Conservation (phyloP, 2,888 invertebrate species). For the Hyppa rectilinea region DNA sequence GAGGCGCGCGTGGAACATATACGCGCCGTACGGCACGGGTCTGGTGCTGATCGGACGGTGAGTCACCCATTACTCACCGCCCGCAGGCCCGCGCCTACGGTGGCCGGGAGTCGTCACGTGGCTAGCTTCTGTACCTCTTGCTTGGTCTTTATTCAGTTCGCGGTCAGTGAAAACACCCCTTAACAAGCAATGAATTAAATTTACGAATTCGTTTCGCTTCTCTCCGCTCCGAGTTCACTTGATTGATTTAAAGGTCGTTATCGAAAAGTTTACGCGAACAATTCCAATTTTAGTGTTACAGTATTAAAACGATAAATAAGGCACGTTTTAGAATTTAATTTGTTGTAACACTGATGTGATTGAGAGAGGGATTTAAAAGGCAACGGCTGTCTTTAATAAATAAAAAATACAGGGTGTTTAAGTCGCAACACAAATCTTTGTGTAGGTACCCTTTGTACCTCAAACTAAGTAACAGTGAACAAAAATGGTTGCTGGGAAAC, state of each 20-base stretch:
- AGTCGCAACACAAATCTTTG: too few relatives aligned
- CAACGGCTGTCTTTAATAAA: not conserved
- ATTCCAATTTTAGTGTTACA: slow-evolving; percentile 60
- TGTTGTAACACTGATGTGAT: slow-evolving; percentile 35
- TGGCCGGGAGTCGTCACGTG: too few relatives aligned
- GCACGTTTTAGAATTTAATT: slow-evolving; percentile 56
- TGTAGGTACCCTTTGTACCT: too few relatives aligned
- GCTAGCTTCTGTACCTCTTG: not conserved
- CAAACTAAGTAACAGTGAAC: too few relatives aligned
- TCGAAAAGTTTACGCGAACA: slow-evolving; percentile 64
- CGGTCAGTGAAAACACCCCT: slow-evolving; percentile 28
- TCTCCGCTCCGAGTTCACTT: slow-evolving; percentile 47
- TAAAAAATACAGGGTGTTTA: too few relatives aligned
- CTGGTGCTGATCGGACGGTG: too few relatives aligned
- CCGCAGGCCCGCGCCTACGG: too few relatives aligned
- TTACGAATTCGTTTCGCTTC: slow-evolving; percentile 42
- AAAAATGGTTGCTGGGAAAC: too few relatives aligned
- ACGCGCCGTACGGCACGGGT: too few relatives aligned
- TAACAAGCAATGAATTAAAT: slow-evolving; percentile 52
- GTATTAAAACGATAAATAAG: slow-evolving; percentile 58
- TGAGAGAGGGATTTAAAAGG: not conserved
- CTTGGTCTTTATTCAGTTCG: not conserved
- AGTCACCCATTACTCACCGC: too few relatives aligned
- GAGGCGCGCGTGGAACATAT: too few relatives aligned
- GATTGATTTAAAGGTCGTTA: slow-evolving; percentile 67